These are phyloP conservation scores for Labeo calbasu DNA, from an alignment of 2,797 vertebrate species.

Conservation along the genomic window DNA sequence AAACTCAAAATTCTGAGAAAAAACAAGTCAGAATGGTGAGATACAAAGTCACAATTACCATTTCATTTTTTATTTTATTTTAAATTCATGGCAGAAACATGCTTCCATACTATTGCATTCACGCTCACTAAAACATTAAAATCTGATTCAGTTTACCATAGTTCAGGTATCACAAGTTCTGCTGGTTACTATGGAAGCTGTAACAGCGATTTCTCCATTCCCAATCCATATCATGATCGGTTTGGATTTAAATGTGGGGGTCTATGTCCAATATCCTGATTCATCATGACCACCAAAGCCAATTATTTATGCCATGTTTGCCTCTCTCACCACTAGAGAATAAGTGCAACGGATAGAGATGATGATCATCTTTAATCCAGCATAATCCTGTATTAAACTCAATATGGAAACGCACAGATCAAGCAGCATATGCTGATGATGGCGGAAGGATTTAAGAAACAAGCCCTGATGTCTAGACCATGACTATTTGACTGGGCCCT, in stretches of 20 bases:
- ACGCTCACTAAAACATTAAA: background rate
- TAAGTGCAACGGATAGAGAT: background rate
- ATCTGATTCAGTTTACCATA: background rate
- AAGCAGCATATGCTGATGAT: conserved; percentile 57
- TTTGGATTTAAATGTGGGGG: conserved; percentile 11
- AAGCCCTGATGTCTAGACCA: conserved; percentile 72
- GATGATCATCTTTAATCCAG: conserved; percentile 33
- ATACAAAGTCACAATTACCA: background rate
- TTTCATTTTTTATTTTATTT: background rate
- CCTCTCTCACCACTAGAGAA: background rate
- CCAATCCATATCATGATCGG: background rate
- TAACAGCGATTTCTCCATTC: background rate
- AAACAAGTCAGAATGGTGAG: background rate
- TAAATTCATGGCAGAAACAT: background rate
- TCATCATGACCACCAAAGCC: conserved; percentile 2
- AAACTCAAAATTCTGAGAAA: background rate
- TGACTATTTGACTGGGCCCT: conserved; percentile 71
- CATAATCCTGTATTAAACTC: conserved; percentile 45
- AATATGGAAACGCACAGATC: conserved; percentile 35
- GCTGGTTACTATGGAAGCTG: background rate
- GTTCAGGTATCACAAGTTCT: background rate
- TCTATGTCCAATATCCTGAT: conserved; percentile 25
- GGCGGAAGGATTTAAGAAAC: conserved; percentile 61
- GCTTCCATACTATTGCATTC: background rate
- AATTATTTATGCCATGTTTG: background rate